Conservation (phyloP, 1,140 invertebrate species). For the Sipha flava region DNA sequence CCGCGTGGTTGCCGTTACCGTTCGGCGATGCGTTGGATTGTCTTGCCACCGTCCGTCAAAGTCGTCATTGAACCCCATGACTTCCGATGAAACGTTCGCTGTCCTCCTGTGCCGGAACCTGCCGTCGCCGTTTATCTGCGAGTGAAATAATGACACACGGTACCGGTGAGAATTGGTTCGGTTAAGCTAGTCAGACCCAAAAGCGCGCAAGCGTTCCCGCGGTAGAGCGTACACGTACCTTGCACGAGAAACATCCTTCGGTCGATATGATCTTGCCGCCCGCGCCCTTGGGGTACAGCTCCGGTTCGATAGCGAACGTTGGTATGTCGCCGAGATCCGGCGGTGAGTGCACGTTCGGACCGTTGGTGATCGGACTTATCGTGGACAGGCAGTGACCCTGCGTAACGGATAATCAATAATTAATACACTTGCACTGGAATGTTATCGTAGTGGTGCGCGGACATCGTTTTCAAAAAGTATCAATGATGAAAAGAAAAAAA, state of each 20-base stretch:
- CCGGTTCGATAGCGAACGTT: conserved; percentile 54
- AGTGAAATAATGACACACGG: background rate
- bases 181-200: too few species aligned
- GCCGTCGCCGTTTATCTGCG: background rate
- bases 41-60: background rate
- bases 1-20: too few species aligned
- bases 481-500: too few species aligned
- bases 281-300: conserved; percentile 44
- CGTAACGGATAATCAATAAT: conserved; percentile 35
- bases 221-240: conserved; percentile 50
- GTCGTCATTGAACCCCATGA: background rate
- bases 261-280: conserved; percentile 69
- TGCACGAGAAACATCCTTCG: conserved; percentile 84
- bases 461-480: too few species aligned
- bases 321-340: conserved; percentile 49
- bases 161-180: too few species aligned
- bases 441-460: too few species aligned
- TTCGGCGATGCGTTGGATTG: too few species aligned
- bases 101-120: conserved; percentile 6
- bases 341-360: background rate
- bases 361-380: conserved; percentile 50
- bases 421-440: too few species aligned
- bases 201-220: too few species aligned
- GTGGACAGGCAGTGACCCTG: conserved; percentile 73
- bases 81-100: background rate